phyloP scores from a whole-genome alignment of 1,140 invertebrate genomes.

The Scaptomyza pallida region DNA sequence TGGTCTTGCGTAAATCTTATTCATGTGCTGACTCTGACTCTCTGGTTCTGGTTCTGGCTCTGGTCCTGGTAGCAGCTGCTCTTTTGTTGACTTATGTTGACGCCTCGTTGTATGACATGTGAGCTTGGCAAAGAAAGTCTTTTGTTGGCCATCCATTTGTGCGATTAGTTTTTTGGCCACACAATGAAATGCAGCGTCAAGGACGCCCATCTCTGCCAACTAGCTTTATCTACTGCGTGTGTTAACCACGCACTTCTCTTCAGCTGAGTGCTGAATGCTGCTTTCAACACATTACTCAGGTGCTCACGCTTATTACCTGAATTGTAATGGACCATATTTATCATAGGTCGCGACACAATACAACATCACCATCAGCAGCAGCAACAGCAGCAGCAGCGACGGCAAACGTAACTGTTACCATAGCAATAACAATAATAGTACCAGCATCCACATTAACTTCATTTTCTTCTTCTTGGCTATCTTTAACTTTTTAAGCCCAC shows the following conservation, averaged over 20 bases:
- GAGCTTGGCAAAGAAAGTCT: conserved; percentile 24
- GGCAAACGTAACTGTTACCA: neutral
- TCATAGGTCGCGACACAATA: conserved; percentile 53
- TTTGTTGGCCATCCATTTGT: conserved; percentile 71
- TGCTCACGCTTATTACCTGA: conserved; percentile 43
- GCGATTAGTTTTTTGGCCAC: conserved; percentile 72
- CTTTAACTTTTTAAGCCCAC: conserved; percentile 22
- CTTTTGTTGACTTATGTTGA: conserved; percentile 33
- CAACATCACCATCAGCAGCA: neutral
- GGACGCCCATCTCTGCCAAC: conserved; percentile 24
- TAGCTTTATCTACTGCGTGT: neutral
- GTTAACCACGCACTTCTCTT: conserved; percentile 15
- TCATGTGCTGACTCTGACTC: too few species aligned
- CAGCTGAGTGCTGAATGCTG: conserved; percentile 22
- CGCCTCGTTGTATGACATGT: conserved; percentile 39
- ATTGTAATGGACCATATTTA: conserved; percentile 67
- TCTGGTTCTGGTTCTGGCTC: too few species aligned
- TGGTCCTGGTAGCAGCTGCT: conserved; percentile 48
- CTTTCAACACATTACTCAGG: conserved; percentile 67
- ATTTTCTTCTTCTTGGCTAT: neutral
- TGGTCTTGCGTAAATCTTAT: conserved; percentile 29
- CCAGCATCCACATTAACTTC: conserved; percentile 4
- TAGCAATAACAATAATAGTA: neutral
- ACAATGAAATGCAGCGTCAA: conserved; percentile 62
- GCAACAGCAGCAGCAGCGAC: neutral